A percentile compares a stretch with the other conserved stretches of the same genome.
These are phyloP conservation scores for Exocentrus adspersus DNA, from an alignment of 2,888 invertebrate species.

Conservation along the genomic window DNA sequence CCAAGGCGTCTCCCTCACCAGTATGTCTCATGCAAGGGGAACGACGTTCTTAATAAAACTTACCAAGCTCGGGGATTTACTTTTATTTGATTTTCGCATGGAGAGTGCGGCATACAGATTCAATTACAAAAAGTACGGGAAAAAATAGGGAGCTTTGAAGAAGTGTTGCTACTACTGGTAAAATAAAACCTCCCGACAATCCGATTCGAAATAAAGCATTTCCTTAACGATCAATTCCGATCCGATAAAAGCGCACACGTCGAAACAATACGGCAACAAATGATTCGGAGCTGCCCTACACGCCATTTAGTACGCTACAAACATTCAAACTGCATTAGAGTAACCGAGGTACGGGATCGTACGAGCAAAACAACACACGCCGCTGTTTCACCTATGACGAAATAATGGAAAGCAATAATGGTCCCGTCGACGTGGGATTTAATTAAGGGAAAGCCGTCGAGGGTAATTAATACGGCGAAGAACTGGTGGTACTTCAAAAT, in stretches of 20 bases:
- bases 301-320: background rate
- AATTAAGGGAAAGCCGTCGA: constrained; percentile 23
- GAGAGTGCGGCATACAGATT: background rate
- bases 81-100: background rate
- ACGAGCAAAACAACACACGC: constrained; percentile 8
- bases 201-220: no score
- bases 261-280: background rate
- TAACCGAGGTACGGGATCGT: background rate
- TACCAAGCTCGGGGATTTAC: background rate
- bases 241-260: background rate
- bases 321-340: constrained; percentile 4
- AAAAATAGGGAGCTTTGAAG: no score
- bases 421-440: constrained; percentile 13
- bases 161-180: no score
- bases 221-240: no score
- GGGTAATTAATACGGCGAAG: constrained; percentile 24
- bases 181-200: no score
- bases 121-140: no score
- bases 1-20: background rate
- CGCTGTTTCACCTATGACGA: constrained; percentile 11
- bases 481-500: no score
- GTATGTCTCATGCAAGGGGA: background rate
- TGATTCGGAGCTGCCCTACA: background rate
- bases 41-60: background rate
- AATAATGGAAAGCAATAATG: constrained; percentile 23